These are phyloP conservation scores for Halcyon senegalensis DNA, from an alignment of 2,113 vertebrate genomes.

Conservation along the genomic window DNA sequence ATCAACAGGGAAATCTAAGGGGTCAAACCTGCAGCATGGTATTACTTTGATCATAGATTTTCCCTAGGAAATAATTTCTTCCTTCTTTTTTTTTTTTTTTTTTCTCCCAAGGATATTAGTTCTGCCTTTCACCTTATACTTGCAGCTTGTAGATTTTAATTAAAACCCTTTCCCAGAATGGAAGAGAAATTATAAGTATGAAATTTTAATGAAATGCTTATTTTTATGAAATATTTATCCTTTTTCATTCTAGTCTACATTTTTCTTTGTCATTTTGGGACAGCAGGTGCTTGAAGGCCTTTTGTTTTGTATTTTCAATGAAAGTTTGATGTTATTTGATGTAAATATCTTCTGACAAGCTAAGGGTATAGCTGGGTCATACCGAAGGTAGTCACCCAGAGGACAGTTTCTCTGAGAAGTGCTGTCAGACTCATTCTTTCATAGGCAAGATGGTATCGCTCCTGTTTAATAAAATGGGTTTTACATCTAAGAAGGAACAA, in stretches of 20 bases:
- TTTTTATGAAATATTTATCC: slow-evolving; percentile 60
- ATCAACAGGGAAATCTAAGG: not conserved
- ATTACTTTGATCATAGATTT: not conserved
- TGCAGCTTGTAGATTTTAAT: slow-evolving; percentile 34
- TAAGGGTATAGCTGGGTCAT: not conserved
- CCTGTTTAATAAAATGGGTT: slow-evolving; percentile 1
- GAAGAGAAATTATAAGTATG: slow-evolving; percentile 18
- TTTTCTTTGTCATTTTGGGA: slow-evolving; percentile 32
- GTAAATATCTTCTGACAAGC: slow-evolving; percentile 47
- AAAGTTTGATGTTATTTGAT: slow-evolving; percentile 34
- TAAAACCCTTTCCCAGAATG: slow-evolving; percentile 12
- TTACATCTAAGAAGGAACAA: not conserved
- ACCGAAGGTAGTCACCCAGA: slow-evolving; percentile 48
- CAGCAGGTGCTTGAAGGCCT: slow-evolving; percentile 21
- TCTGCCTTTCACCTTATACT: slow-evolving; percentile 11
- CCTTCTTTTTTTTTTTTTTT: not conserved
- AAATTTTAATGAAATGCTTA: slow-evolving; percentile 57
- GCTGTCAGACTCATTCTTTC: slow-evolving; percentile 17
- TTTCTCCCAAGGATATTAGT: not conserved
- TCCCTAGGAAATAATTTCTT: not conserved
- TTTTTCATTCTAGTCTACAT: slow-evolving; percentile 8
- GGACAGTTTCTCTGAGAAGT: not conserved
- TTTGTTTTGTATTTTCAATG: slow-evolving; percentile 28
- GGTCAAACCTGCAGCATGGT: not conserved
- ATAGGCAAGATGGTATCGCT: slow-evolving; percentile 1